These are phyloP conservation scores for Hydropsyche betteni DNA, from an alignment of 2,888 invertebrate genomes.

Conservation along the genomic window DNA sequence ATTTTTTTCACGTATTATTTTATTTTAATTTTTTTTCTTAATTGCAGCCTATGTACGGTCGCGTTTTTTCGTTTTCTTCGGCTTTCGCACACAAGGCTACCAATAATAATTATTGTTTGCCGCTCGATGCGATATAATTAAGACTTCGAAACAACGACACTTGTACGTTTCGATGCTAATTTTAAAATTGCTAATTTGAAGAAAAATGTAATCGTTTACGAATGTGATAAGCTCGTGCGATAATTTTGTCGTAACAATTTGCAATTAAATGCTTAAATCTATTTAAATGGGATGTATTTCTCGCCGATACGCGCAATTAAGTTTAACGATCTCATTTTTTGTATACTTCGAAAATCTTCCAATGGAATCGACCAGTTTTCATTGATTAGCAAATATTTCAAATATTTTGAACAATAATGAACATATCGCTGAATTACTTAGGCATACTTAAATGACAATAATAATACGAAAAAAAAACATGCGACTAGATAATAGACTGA, in stretches of 20 bases:
- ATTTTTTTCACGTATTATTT: not conserved
- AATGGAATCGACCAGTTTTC: not conserved
- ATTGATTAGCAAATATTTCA: not conserved
- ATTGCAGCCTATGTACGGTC: not conserved
- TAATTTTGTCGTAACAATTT: not conserved
- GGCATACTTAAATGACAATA: constrained; percentile 1
- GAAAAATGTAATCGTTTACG: too few species aligned
- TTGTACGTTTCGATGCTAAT: too few species aligned
- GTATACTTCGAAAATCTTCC: not conserved
- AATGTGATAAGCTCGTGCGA: too few species aligned
- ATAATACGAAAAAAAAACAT: constrained; percentile 13
- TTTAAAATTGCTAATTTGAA: too few species aligned
- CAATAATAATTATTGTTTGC: not conserved
- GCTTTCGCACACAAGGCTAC: not conserved
- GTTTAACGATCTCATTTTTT: not conserved
- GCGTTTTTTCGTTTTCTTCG: constrained; percentile 7
- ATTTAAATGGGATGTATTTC: constrained; percentile 20
- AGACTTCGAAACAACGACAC: not conserved
- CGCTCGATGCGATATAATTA: not conserved
- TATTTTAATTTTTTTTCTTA: too few species aligned
- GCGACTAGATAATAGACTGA: constrained; percentile 23
- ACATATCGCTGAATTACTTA: not conserved
- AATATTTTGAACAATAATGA: not conserved
- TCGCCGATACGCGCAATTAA: constrained; percentile 13
- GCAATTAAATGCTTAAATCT: constrained; percentile 7